These are phyloP conservation scores for Parelbella ahira DNA, from an alignment of 2,888 invertebrate species.

Conservation along the genomic window DNA sequence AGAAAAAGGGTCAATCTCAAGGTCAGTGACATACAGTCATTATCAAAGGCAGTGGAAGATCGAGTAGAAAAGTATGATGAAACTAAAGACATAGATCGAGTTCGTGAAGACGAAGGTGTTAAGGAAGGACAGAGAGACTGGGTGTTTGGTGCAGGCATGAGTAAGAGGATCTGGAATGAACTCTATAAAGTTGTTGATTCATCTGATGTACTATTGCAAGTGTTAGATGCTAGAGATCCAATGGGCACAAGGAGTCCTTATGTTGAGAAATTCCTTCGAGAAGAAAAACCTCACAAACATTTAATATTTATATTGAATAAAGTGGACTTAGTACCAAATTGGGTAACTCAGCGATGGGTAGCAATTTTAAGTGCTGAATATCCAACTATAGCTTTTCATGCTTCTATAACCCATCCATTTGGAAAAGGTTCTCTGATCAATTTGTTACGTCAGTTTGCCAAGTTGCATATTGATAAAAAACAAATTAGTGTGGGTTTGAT, in stretches of 20 bases:
- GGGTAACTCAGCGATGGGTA: constrained; percentile 99
- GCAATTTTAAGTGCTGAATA: constrained; percentile 95
- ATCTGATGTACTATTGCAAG: constrained; percentile 97
- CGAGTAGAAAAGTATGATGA: constrained; percentile 88
- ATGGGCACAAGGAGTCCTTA: constrained; percentile 96
- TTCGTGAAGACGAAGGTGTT: constrained; percentile 90
- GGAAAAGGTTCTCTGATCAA: constrained; percentile 98
- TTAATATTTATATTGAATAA: constrained; percentile 98
- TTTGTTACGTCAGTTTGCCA: constrained; percentile 95
- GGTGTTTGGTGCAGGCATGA: constrained; percentile 97
- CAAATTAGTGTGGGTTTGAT: constrained; percentile 99
- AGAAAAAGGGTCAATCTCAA: constrained; percentile 93
- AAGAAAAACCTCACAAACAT: constrained; percentile 98
- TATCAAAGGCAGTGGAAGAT: constrained; percentile 86
- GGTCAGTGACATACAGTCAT: constrained; percentile 87
- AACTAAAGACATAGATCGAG: constrained; percentile 90
- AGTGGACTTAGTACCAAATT: constrained; percentile 96
- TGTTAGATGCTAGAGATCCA: constrained; percentile 98
- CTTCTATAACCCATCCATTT: constrained; percentile 98
- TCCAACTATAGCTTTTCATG: constrained; percentile 99
- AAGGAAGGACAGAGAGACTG: constrained; percentile 92
- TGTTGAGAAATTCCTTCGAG: constrained; percentile 94
- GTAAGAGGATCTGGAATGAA: constrained; percentile 99
- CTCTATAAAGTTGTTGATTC: constrained; percentile 99
- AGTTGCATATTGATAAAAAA: constrained; percentile 96